Conservation (phyloP, 2,113 vertebrate genomes). For the Elgaria multicarinata region DNA sequence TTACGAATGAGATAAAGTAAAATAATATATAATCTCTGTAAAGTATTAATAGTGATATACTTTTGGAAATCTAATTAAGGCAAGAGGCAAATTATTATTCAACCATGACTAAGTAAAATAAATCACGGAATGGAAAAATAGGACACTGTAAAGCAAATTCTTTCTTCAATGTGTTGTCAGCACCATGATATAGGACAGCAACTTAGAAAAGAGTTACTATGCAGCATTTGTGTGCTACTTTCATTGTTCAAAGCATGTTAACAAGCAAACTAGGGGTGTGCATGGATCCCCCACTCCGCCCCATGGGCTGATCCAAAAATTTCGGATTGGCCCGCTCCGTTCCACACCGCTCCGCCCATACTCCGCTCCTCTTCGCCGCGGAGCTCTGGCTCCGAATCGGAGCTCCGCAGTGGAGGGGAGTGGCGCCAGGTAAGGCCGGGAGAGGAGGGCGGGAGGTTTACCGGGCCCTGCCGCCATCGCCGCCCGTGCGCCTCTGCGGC, state of each 20-base stretch:
- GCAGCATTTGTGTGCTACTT: not conserved
- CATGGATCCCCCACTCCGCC: no score
- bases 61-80: conserved; percentile 22
- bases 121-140: conserved; percentile 14
- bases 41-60: not conserved
- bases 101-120: conserved; percentile 14
- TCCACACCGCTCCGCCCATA: no score
- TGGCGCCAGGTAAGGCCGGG: no score
- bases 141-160: not conserved
- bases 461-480: no score
- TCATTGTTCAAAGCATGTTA: not conserved
- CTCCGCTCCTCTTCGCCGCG: no score
- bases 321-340: no score
- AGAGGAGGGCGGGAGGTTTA: no score
- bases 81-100: conserved; percentile 15
- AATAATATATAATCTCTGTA: conserved; percentile 27
- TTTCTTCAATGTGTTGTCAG: not conserved
- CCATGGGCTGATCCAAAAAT: no score
- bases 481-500: no score
- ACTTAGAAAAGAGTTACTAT: not conserved
- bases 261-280: no score
- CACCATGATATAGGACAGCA: not conserved
- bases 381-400: no score
- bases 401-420: no score
- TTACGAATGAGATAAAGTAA: conserved; percentile 9